Conservation (phyloP, 2,888 invertebrate genomes). For the Bugula neritina region DNA sequence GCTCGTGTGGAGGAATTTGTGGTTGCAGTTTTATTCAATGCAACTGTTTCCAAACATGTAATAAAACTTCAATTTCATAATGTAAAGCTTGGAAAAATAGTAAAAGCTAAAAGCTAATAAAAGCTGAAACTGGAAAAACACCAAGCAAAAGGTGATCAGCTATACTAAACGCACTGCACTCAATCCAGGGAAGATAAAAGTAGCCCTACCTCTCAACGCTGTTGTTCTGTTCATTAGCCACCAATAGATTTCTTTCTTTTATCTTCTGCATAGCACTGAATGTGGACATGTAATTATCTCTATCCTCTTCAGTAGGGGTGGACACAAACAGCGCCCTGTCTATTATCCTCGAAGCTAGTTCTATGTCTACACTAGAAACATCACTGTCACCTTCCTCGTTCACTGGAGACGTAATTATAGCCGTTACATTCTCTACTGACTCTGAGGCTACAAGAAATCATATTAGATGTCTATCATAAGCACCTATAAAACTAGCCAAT, state of each 20-base stretch:
- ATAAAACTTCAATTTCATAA: no score
- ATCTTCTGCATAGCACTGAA: conserved; percentile 1
- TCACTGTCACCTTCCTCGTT: not conserved
- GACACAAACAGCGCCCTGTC: not conserved
- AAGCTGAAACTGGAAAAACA: no score
- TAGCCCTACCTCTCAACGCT: conserved; percentile 13
- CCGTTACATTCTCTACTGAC: not conserved
- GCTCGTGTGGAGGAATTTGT: no score
- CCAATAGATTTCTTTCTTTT: not conserved
- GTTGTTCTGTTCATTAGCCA: not conserved
- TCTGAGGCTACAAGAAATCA: not conserved
- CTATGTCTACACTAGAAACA: conserved; percentile 3
- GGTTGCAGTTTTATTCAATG: no score
- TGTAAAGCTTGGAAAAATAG: no score
- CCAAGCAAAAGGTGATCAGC: no score
- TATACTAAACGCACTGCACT: no score
- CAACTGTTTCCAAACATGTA: no score
- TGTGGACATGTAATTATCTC: conserved; percentile 6
- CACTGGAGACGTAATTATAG: not conserved
- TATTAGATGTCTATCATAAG: not conserved
- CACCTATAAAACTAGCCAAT: not conserved
- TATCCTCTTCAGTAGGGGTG: not conserved
- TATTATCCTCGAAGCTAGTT: not conserved
- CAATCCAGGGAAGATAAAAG: no score
- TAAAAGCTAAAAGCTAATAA: no score